These are phyloP conservation scores for Euborellia annulipes DNA, from an alignment of 1,140 invertebrate genomes.

Conservation along the genomic window DNA sequence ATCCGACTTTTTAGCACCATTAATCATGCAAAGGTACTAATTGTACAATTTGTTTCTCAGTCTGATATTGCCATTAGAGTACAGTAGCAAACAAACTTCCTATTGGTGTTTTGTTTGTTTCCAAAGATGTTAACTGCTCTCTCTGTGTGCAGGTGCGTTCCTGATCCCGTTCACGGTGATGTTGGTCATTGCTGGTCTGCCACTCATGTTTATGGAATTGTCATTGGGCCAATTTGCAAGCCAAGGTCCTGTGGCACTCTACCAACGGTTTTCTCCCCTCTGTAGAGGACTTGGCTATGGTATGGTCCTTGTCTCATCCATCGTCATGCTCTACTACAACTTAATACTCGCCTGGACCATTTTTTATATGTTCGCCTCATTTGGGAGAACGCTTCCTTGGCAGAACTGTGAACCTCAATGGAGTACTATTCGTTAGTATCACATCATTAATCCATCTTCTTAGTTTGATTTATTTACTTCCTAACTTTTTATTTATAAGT, in stretches of 20 bases:
- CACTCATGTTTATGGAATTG: slow-evolving; percentile 78
- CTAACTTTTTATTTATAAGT: too few species aligned
- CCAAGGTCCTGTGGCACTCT: slow-evolving; percentile 51
- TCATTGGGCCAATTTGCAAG: slow-evolving; percentile 60
- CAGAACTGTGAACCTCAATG: slow-evolving; percentile 55
- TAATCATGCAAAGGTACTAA: too few species aligned
- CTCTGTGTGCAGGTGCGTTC: slow-evolving; percentile 59
- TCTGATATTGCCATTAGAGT: too few species aligned
- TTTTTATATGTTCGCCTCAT: slow-evolving; percentile 63
- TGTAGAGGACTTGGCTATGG: slow-evolving; percentile 60
- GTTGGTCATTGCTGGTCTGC: slow-evolving; percentile 68
- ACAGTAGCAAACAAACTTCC: too few species aligned
- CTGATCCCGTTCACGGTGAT: slow-evolving; percentile 71
- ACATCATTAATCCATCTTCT: too few species aligned
- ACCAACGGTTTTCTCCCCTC: slow-evolving; percentile 49
- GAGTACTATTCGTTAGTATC: slow-evolving; percentile 47
- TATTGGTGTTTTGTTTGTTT: too few species aligned
- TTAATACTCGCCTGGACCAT: slow-evolving; percentile 76
- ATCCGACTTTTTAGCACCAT: too few species aligned
- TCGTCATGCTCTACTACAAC: slow-evolving; percentile 74
- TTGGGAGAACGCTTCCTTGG: slow-evolving; percentile 57
- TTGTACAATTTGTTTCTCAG: too few species aligned
- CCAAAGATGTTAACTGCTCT: too few species aligned
- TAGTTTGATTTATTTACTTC: too few species aligned
- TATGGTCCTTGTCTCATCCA: slow-evolving; percentile 66